Evolutionary conservation across 2,888 invertebrate species (phyloP).

Genomic region (Himalopsyche anomala): DNA sequence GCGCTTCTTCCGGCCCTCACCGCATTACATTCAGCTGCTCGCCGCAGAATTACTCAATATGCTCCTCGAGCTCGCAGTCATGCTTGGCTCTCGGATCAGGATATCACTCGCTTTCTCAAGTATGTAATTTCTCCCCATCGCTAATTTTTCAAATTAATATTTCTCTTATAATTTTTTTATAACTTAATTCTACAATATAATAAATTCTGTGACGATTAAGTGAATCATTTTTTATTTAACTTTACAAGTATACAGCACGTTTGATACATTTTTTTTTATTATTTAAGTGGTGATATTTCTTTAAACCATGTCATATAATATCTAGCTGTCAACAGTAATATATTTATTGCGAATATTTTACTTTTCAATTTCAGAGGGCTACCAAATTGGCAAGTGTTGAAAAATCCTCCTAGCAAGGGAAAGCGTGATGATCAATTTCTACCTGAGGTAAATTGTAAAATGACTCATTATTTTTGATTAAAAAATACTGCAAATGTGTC

Average conservation of each 20-base stretch:
- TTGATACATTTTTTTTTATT: too few relatives aligned
- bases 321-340: neutral
- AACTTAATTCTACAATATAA: neutral
- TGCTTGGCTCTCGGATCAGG: conserved; percentile 95
- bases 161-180: neutral
- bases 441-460: conserved; percentile 23
- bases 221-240: too few relatives aligned
- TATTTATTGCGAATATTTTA: neutral
- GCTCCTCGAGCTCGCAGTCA: conserved; percentile 79
- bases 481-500: too few relatives aligned
- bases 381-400: conserved; percentile 86
- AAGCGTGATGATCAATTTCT: conserved; percentile 67
- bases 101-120: conserved; percentile 94
- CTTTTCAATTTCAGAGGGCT: conserved; percentile 77
- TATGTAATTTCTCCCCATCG: conserved; percentile 70
- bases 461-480: too few relatives aligned
- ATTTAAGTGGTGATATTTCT: neutral
- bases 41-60: conserved; percentile 68
- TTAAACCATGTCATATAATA: neutral
- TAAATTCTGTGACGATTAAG: too few relatives aligned
- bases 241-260: too few relatives aligned
- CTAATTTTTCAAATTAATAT: conserved; percentile 28
- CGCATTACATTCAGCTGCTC: conserved; percentile 66
- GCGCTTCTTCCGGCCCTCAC: conserved; percentile 62
- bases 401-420: conserved; percentile 70